Evolutionary conservation across 2,797 vertebrate species (phyloP).

Genomic region (Philypnodon macrostomus): DNA sequence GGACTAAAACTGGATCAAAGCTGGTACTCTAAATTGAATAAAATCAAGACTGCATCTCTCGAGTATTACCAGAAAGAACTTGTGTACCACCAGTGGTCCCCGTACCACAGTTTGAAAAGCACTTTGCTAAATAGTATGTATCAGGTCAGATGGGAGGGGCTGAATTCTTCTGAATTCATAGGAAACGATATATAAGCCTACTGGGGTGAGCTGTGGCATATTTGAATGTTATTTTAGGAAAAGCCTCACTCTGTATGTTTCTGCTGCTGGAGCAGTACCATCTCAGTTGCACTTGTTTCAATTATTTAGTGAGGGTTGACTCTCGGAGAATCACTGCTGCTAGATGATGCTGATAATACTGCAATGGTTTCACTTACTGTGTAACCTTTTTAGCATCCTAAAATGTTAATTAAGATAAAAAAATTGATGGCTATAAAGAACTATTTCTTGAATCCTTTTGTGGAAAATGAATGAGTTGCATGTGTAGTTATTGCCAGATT

Average conservation of each 20-base stretch:
- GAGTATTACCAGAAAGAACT: too few relatives aligned
- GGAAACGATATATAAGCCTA: conserved; percentile 7
- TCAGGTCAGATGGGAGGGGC: conserved; percentile 2
- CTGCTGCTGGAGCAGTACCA: too few relatives aligned
- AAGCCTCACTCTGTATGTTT: conserved; percentile 20
- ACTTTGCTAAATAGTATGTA: background rate
- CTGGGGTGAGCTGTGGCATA: background rate
- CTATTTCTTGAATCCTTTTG: too few relatives aligned
- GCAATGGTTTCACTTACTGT: background rate
- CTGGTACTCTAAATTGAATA: too few relatives aligned
- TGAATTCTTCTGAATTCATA: background rate
- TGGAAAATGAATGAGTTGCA: too few relatives aligned
- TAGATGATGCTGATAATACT: conserved; percentile 12
- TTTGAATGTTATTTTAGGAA: conserved; percentile 1
- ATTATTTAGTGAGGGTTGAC: conserved; percentile 53
- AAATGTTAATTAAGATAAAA: background rate
- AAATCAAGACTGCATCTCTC: too few relatives aligned
- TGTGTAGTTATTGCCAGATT: too few relatives aligned
- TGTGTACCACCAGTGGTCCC: too few relatives aligned
- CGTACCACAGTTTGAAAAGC: too few relatives aligned
- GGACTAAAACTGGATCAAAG: too few relatives aligned
- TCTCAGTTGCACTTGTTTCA: conserved; percentile 49
- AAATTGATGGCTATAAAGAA: too few relatives aligned
- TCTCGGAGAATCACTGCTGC: conserved; percentile 8
- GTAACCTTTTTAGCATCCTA: background rate